Evolutionary conservation across 2,113 vertebrate genomes (phyloP), one percentile per base, ranked within the genome.

Genomic region (Pollimyrus isidori): DNA sequence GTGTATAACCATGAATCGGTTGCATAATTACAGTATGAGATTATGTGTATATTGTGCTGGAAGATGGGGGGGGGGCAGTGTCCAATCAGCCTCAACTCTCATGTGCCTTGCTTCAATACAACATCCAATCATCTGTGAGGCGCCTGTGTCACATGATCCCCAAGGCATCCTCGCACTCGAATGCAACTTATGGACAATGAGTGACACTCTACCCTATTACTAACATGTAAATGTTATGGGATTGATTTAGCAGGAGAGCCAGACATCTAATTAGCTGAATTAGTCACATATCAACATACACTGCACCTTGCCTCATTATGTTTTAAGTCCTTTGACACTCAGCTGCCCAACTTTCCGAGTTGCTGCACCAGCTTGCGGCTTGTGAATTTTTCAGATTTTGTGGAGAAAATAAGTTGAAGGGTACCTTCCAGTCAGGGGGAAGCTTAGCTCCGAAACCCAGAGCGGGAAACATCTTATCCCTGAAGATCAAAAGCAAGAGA

Each of bases 391-490:
- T 87, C 26, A 88, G 23, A 89, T 39, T 45, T 15, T 39, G 11
- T 9, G 49, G 62, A 46, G 19, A 65, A 35, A 35, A 53, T 30
- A 85, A 42, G 1, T 35, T 89, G 19, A 89, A n/a, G 89, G 93
- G 93, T 93, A 99, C 98, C 98, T 99, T 99, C 98, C 98, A 99
- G 95, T 99, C 98, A 23, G 98, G 98, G 0, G 98, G 98, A 89
- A 99, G 95, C 93, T 99, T 97, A 86, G 98, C 98, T 0, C 98
- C 98, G 11, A 99, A 99, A 91, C 98, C 98, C 92, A 99, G 95
- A 87, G 98, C 98, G 90, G 98, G 98, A 96, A 99, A 99, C 97
- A 99, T 98, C 96, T 99, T 99, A 93, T 99, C 97, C 62, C 98
- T 99, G 91, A 89, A 93, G 90, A 91, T 46, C n/a, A 35, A 42